Conservation (phyloP, 2,113 vertebrate species). For the Lynx canadensis region DNA sequence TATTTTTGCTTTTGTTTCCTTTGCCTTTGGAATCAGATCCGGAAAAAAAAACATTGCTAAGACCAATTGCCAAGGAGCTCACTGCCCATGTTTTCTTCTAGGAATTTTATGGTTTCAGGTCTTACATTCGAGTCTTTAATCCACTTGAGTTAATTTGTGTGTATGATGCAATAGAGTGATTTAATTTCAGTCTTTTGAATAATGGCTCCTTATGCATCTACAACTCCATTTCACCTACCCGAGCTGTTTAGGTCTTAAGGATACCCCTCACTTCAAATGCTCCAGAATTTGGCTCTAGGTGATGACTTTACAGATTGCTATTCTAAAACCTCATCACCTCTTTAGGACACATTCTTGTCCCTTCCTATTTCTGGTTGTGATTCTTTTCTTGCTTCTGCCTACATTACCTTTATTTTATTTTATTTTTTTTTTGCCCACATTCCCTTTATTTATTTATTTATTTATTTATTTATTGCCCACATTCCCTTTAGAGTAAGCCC, state of each 20-base stretch:
- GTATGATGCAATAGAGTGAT: not conserved
- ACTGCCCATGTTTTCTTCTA: not conserved
- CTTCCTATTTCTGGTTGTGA: not conserved
- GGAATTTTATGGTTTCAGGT: not conserved
- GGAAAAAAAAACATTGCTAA: not conserved
- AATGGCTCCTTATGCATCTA: not conserved
- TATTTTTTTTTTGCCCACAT: too few relatives aligned
- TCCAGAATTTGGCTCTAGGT: not conserved
- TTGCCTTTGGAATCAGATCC: not conserved
- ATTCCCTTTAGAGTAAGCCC: not conserved
- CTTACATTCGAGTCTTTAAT: not conserved
- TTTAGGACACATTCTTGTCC: not conserved
- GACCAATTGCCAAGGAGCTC: not conserved
- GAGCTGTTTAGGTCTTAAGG: fast-evolving
- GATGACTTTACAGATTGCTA: too few relatives aligned
- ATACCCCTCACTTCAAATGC: not conserved
- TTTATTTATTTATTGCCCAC: not conserved
- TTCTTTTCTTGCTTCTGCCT: not conserved
- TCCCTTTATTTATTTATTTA: too few relatives aligned
- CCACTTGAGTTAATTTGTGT: not conserved
- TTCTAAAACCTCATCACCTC: not conserved
- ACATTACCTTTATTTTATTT: not conserved
- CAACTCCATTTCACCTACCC: too few relatives aligned
- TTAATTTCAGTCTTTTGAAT: not conserved
- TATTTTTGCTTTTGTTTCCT: not conserved